Base-by-base conservation (phyloP, 2,113 vertebrate genomes). In the Eudorcas thomsonii region DNA sequence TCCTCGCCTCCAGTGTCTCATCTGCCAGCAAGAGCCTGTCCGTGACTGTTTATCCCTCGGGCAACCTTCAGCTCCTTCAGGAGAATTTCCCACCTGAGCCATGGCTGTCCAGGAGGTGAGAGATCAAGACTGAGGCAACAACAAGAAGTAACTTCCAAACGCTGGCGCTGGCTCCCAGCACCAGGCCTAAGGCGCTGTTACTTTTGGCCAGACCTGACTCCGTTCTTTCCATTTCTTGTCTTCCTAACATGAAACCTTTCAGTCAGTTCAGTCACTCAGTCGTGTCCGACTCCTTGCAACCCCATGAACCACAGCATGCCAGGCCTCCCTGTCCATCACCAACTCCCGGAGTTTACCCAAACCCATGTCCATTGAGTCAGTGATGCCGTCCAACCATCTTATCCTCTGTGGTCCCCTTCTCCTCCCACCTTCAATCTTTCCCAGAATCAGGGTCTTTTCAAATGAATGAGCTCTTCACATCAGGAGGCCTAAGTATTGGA, bases 1-100 rank as follows among this genome's bases (percentile, higher is more conserved):
- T 43, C 10, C 4, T 8, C 45, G 5, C 19, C 5, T 48, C 15
- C 1, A 1, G 10, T n/a, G 3, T 0, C 1, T 7, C 2, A 4
- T 7, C 2, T 4, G 67, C 36, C 26, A 2, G 4, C 0, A 6
- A 4, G 12, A 6, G 9, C 2, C 12, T 0, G 1, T 0, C 1
- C 0, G 5, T 0, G 19, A 19, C 5, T 2, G 2, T 13, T 28
- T 26, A 36, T 12, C 30, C n/a, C 25, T 48, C 2, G 0, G 48
- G 39, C 17, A 10, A 7, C 11, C 83, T 1, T 2, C 0, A 0
- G 14, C 57, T 14, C 19, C 19, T 0, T 3, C 30, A 8, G 39
- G 55, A 16, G n/a, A 21, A 12, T 0, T 2, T 28, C 55, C 55
- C 9, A 7, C 4, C 28, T 10, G 21, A n/a, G 14, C 7, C 6